Conservation (phyloP, 2,797 vertebrate species). For the Microchirus variegatus region DNA sequence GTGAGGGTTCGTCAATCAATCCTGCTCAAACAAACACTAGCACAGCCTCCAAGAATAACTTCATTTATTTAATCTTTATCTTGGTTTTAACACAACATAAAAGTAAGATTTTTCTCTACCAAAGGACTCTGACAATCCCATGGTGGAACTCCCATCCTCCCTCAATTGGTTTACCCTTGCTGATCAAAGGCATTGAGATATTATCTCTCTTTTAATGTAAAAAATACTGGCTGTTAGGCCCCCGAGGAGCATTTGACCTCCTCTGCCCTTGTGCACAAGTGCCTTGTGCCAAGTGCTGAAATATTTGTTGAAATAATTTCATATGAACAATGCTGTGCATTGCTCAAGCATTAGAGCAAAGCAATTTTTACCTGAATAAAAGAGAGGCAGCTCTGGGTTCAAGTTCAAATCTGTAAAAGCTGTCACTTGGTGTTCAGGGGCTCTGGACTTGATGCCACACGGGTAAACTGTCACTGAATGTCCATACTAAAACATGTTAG, state of each 20-base stretch:
- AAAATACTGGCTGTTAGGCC: slow-evolving; percentile 57
- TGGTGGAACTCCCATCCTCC: slow-evolving; percentile 34
- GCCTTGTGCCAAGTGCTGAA: no score
- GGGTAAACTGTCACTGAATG: slow-evolving; percentile 22
- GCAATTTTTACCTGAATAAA: not conserved
- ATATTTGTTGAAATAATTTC: no score
- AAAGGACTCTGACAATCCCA: slow-evolving; percentile 32
- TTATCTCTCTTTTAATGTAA: slow-evolving; percentile 48
- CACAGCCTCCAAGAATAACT: not conserved
- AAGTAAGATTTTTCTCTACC: not conserved
- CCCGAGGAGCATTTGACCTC: slow-evolving; percentile 63
- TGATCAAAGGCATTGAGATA: slow-evolving; percentile 38
- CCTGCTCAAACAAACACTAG: not conserved
- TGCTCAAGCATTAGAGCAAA: slow-evolving; percentile 7
- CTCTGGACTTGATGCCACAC: slow-evolving; percentile 21
- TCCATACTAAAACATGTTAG: slow-evolving; percentile 46
- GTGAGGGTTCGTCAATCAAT: not conserved
- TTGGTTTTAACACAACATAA: no score
- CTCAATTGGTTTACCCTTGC: slow-evolving; percentile 36
- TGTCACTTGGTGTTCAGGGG: slow-evolving; percentile 43
- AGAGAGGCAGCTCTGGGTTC: no score
- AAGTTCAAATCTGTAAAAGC: slow-evolving; percentile 38
- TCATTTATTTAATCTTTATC: not conserved
- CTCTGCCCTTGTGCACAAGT: slow-evolving; percentile 21
- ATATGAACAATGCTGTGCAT: no score